Base-by-base conservation (phyloP, 2,797 vertebrate genomes). In the Kryptolebias ocellatus region DNA sequence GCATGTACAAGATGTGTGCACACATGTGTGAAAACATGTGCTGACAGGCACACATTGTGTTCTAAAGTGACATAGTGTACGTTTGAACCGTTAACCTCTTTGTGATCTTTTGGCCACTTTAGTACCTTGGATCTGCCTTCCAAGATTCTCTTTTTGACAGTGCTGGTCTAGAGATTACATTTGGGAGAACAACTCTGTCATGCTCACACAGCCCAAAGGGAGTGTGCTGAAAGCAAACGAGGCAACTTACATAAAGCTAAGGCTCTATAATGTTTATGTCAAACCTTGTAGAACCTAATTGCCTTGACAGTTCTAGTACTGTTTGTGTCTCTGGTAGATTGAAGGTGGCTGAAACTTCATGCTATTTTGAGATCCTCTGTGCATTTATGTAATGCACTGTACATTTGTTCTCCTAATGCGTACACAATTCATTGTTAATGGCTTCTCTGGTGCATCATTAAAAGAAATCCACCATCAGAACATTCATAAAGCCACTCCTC, bases 161-260 rank as follows among this genome's bases (percentile, higher is more conserved):
- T 61, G 53, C 56, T 81, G 57, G 50, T 65, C 70, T 78, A 7
- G 44, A 71, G 82, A 81, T 83, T 74, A 86, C 83, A 88, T 87
- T 85, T 76, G 79, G 74, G 82, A 79, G 68, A 57, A 64, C 44
- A 20, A 79, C 64, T 82, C 74, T 78, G 60, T 52, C 54, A 67
- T 73, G 73, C 50, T 86, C 62, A 62, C 63, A 78, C 69, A 72
- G 66, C 76, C 87, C 81, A 81, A 42, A 15, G 77, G 79, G 78
- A 84, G 54, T 79, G 74, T 80, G 80, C 81, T 74, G 68, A 83
- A 87, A 83, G 70, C 74, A 85, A 70, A 46, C 64, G 67, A 77
- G 74, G 60, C 63, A 67, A 70, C 83, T 82, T 79, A 70, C 68
- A 83, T 76, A 77, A 79, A 70, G 65, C 62, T 27, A 52, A 63